phyloP scores from a whole-genome alignment of 1,140 invertebrate species.

The Maniola jurtina region DNA sequence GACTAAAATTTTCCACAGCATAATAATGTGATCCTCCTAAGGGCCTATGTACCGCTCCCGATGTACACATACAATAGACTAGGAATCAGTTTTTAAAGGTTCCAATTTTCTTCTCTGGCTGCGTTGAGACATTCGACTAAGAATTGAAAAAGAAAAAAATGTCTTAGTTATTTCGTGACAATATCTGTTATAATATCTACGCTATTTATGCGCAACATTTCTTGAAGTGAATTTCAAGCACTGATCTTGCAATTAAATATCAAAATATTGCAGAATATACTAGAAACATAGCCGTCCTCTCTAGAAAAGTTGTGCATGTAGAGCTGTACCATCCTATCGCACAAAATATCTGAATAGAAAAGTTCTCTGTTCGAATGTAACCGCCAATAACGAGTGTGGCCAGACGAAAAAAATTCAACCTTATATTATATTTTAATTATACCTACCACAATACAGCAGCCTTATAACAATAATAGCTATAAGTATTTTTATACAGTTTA shows the following conservation, averaged over 20 bases:
- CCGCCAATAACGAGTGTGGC: constrained; percentile 26
- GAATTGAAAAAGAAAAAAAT: background rate
- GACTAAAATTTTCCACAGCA: constrained; percentile 64
- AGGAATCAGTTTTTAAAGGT: constrained; percentile 50
- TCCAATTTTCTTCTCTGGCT: constrained; percentile 35
- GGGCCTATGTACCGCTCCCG: constrained; percentile 47
- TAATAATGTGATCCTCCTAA: constrained; percentile 64
- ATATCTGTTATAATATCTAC: too few relatives aligned
- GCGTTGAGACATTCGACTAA: constrained; percentile 18
- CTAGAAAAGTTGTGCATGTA: too few relatives aligned
- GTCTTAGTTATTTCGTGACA: too few relatives aligned
- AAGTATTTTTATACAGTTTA: constrained; percentile 77
- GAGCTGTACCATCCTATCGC: too few relatives aligned
- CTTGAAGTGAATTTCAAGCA: too few relatives aligned
- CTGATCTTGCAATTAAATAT: too few relatives aligned
- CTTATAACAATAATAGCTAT: constrained; percentile 74
- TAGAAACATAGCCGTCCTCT: too few relatives aligned
- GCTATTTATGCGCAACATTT: too few relatives aligned
- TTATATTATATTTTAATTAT: constrained; percentile 57
- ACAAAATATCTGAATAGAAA: background rate
- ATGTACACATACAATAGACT: constrained; percentile 44
- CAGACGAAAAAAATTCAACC: constrained; percentile 41
- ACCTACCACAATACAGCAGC: constrained; percentile 64
- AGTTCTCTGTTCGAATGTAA: constrained; percentile 24
- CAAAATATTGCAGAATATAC: too few relatives aligned